phyloP scores from a whole-genome alignment of 2,888 invertebrate species.

The Erebia ligea region DNA sequence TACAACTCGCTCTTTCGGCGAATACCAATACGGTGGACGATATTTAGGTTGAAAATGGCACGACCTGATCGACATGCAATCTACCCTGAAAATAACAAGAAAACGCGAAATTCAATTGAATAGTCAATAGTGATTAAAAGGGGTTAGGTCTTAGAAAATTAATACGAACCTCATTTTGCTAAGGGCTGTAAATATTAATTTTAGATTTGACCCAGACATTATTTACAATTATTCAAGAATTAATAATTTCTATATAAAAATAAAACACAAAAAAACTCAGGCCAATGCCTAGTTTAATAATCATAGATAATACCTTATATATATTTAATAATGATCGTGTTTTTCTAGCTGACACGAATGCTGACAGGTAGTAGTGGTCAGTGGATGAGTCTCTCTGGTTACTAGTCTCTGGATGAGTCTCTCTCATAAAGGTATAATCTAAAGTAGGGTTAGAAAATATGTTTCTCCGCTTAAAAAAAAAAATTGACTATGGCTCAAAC shows the following conservation, averaged over 20 bases:
- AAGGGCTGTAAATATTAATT: slow-evolving; percentile 56
- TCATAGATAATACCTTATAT: no score
- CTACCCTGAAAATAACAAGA: slow-evolving; percentile 56
- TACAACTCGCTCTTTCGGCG: slow-evolving; percentile 86
- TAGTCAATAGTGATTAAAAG: not conserved
- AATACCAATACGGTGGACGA: slow-evolving; percentile 89
- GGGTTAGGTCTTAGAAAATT: slow-evolving; percentile 20
- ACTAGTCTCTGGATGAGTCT: no score
- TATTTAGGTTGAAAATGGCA: slow-evolving; percentile 77
- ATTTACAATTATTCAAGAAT: not conserved
- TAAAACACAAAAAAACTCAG: not conserved
- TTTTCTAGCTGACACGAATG: no score
- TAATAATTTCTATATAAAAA: not conserved
- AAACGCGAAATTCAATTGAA: no score
- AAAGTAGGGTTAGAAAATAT: no score
- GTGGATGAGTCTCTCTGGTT: no score
- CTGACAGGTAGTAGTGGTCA: no score
- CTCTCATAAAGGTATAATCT: no score
- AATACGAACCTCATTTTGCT: slow-evolving; percentile 60
- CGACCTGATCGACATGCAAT: slow-evolving; percentile 54
- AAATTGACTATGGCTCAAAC: no score
- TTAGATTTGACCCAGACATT: slow-evolving; percentile 61
- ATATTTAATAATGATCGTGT: no score
- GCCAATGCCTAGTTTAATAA: no score
- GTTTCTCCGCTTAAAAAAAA: no score